Evolutionary conservation across 2,888 invertebrate genomes (phyloP).

Genomic region (Drosophila multiciliata): DNA sequence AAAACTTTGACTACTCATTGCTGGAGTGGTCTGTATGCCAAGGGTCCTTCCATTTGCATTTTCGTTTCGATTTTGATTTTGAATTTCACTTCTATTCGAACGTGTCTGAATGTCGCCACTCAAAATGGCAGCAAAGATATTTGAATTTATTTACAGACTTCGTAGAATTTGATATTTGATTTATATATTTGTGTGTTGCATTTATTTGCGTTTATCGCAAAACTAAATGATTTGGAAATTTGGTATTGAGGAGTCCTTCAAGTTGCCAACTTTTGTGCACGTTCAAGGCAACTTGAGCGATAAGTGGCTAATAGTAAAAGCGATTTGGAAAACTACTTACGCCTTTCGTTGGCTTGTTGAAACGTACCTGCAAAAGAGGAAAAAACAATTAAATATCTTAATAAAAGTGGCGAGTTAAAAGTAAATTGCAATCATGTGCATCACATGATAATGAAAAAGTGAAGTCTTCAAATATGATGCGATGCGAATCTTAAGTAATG

Average conservation of each 20-base stretch:
- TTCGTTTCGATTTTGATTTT: conserved; percentile 16
- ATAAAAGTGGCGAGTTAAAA: conserved; percentile 22
- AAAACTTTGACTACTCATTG: conserved; percentile 26
- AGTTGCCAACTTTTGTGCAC: conserved; percentile 35
- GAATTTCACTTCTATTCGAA: conserved; percentile 36
- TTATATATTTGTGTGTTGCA: conserved; percentile 4
- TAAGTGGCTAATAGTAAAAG: conserved; percentile 61
- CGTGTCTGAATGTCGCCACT: conserved; percentile 24
- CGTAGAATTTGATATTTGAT: conserved; percentile 14
- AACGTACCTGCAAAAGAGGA: conserved; percentile 76
- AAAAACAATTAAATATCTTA: conserved; percentile 10
- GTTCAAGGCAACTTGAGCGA: conserved; percentile 55
- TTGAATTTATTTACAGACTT: conserved; percentile 26
- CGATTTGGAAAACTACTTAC: conserved; percentile 69
- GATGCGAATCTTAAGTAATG: conserved; percentile 13
- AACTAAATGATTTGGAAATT: conserved; percentile 22
- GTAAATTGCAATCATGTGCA: conserved; percentile 14
- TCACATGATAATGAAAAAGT: conserved; percentile 3
- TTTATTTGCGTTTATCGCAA: conserved; percentile 20
- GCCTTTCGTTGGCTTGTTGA: conserved; percentile 63
- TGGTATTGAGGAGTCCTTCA: conserved; percentile 39
- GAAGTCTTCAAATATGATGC: conserved; percentile 11
- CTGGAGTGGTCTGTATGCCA: conserved; percentile 9
- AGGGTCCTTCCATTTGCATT: conserved; percentile 25
- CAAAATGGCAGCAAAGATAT: conserved; percentile 1